Percentiles rank a stretch among this genome's conserved stretches.
phyloP scores from a whole-genome alignment of 2,113 vertebrate species.

The mouse (Mus musculus) region DNA sequence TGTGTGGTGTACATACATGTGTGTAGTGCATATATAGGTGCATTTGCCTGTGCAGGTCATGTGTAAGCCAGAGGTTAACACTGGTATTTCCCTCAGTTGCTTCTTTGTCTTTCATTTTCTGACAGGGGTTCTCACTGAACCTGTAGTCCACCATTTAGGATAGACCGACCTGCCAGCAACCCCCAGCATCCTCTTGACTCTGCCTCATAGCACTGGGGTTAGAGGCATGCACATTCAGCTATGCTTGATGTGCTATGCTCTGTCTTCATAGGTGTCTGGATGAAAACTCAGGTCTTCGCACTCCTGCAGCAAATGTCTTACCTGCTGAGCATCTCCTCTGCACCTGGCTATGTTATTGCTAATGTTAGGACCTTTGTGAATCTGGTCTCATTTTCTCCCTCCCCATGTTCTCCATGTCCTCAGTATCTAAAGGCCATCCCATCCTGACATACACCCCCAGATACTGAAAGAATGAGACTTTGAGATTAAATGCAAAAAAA shows the following conservation, averaged over 20 bases:
- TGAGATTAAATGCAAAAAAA: neutral
- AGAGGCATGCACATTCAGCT: neutral
- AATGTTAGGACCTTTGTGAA: neutral
- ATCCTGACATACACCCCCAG: no score
- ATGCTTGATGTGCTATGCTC: no score
- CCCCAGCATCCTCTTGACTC: neutral
- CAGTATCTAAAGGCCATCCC: rapidly evolving
- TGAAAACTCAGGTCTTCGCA: neutral
- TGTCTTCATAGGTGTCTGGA: no score
- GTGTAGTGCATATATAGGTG: neutral
- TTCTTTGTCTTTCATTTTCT: neutral
- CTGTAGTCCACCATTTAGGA: neutral
- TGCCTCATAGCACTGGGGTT: no score
- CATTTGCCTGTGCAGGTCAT: neutral
- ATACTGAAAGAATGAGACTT: neutral
- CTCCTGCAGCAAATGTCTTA: neutral
- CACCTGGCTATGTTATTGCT: neutral
- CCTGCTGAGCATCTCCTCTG: neutral
- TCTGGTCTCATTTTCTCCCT: neutral
- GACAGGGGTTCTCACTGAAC: neutral
- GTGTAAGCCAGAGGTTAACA: neutral
- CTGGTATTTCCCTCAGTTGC: neutral
- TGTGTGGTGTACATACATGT: rapidly evolving
- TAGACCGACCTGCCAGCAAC: neutral
- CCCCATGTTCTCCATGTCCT: no score